Base-by-base conservation (phyloP, 1,140 invertebrate genomes). In the Eumeta japonica region DNA sequence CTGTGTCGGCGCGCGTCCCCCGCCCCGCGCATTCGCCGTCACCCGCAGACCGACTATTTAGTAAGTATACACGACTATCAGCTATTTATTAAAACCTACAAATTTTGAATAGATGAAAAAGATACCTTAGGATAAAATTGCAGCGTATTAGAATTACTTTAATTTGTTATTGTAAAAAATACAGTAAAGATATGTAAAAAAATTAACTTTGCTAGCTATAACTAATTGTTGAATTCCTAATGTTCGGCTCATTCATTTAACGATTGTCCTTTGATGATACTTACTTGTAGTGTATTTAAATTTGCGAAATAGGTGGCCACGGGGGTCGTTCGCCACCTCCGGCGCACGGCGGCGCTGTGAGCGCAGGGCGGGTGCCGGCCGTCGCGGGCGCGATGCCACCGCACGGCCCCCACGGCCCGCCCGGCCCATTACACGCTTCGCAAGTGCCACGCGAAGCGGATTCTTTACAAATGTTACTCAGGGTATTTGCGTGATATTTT, bases 401-500 rank as follows among this genome's bases (percentile, higher is more conserved):
- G 38, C 41, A 52, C 24, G 50, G 50, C 50, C 58, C 56, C 40
- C 41, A 52, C 24, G 50, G 50, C 50, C 38, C 59, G 50, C 66
- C 62, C 35, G 70, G 70, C 30, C 87, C 88, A 43, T 85, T 87
- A 17, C 84, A 88, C 57, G 82, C 83, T 11, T 81, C 81, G 49
- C 86, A 87, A 66, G 84, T 86, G 19, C 83, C 84, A 11, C 83
- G 85, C 19, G 87, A 89, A 55, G 86, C 84, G 7, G 89, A 92
- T 62, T 87, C 86, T 13, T 75, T 92, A 31, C 80, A 87, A 30
- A 89, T 85, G 75, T 62, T 92, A 12, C 71, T 93, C 2, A 77
- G 83, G 75, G 83, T 86, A 48, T 65, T 61, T 63, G 16, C 34
- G 7, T 16, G 13, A 10, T 7, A 17, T 20, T 35, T 10, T 41